Conservation (phyloP, 2,113 vertebrate genomes). For the Fregetta grallaria region DNA sequence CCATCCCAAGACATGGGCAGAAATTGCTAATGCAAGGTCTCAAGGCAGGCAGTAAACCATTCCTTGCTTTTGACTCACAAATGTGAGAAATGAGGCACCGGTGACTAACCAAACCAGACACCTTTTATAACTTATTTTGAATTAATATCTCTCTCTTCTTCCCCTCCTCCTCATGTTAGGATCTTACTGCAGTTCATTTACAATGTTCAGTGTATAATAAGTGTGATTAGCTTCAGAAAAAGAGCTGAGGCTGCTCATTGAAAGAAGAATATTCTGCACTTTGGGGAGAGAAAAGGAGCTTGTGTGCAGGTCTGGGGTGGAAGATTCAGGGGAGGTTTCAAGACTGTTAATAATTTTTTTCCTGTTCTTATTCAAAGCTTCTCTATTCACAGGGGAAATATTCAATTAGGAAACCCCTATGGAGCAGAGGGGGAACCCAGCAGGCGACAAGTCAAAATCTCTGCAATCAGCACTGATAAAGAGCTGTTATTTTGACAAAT, state of each 20-base stretch:
- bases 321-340: neutral
- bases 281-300: neutral
- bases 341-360: neutral
- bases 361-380: neutral
- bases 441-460: slow-evolving; percentile 15
- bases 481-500: slow-evolving; percentile 44
- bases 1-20: neutral
- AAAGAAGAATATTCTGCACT: neutral
- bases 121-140: neutral
- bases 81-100: neutral
- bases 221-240: neutral
- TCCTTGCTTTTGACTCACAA: neutral
- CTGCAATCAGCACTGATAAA: slow-evolving; percentile 38
- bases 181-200: neutral
- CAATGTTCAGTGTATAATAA: neutral
- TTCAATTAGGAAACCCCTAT: neutral
- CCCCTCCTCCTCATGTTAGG: neutral
- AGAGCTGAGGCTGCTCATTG: neutral
- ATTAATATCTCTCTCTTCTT: neutral
- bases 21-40: neutral
- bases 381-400: neutral
- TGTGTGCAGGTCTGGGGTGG: neutral
- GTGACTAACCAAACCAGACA: neutral
- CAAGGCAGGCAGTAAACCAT: neutral
- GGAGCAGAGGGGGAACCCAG: neutral